Percentiles rank a stretch among this genome's conserved stretches.
Evolutionary conservation across 2,888 invertebrate species (phyloP).

Genomic region (Aromia moschata): DNA sequence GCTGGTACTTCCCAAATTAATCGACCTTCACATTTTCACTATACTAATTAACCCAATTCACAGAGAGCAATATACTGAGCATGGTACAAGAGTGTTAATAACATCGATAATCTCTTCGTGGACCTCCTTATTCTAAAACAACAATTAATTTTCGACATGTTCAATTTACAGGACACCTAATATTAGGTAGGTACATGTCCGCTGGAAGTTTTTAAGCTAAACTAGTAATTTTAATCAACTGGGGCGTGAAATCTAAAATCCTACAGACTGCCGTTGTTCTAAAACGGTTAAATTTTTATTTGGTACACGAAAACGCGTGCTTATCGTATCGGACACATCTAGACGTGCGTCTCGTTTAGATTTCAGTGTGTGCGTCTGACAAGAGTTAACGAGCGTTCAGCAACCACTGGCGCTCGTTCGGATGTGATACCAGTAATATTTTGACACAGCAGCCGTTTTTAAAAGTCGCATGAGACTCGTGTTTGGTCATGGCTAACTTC

Average conservation of each 20-base stretch:
- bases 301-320: background rate
- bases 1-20: background rate
- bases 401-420: background rate
- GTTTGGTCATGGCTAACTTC: background rate
- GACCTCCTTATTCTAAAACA: background rate
- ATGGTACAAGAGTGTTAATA: background rate
- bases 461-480: background rate
- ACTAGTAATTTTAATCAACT: background rate
- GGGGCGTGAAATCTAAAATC: background rate
- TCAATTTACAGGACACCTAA: no score
- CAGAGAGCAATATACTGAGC: background rate
- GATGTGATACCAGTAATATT: background rate
- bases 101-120: background rate
- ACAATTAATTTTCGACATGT: background rate
- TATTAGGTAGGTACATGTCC: no score
- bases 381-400: background rate
- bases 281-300: background rate
- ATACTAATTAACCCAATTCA: background rate
- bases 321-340: background rate
- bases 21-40: background rate
- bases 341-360: background rate
- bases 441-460: background rate
- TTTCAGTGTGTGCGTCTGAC: background rate
- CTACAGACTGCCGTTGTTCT: background rate
- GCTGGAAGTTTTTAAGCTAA: background rate